These are phyloP conservation scores for Conus betulinus DNA, from an alignment of 1,140 invertebrate genomes.

Conservation along the genomic window DNA sequence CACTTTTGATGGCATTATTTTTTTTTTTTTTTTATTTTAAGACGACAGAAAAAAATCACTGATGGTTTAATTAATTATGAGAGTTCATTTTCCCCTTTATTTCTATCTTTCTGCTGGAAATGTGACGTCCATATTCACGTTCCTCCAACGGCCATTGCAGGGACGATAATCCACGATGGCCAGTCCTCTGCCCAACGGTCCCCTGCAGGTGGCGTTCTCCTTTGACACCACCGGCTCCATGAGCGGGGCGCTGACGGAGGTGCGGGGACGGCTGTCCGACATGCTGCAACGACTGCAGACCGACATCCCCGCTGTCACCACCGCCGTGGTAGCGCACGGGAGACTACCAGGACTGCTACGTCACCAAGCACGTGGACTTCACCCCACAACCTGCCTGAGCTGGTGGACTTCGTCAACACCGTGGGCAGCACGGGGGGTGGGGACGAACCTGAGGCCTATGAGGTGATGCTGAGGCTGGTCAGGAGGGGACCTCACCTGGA, in stretches of 20 bases:
- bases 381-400: constrained; percentile 56
- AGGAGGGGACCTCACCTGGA: constrained; percentile 56
- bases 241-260: constrained; percentile 53
- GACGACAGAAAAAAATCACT: too few species aligned
- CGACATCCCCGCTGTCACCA: constrained; percentile 63
- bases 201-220: constrained; percentile 65
- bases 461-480: constrained; percentile 57
- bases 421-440: constrained; percentile 63
- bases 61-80: too few species aligned
- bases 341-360: constrained; percentile 68
- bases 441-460: constrained; percentile 67
- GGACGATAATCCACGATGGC: too few species aligned
- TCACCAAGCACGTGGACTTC: constrained; percentile 67
- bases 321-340: constrained; percentile 62
- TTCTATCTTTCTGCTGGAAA: too few species aligned
- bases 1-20: too few species aligned
- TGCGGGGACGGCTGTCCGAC: constrained; percentile 57
- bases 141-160: too few species aligned
- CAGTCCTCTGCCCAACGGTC: constrained; percentile 37
- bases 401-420: constrained; percentile 63
- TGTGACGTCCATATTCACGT: too few species aligned
- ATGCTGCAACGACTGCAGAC: constrained; percentile 64
- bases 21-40: too few species aligned
- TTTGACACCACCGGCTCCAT: constrained; percentile 69
- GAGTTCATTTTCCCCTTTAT: too few species aligned